phyloP scores from a whole-genome alignment of 2,797 vertebrate genomes.

The Liasis olivaceus region DNA sequence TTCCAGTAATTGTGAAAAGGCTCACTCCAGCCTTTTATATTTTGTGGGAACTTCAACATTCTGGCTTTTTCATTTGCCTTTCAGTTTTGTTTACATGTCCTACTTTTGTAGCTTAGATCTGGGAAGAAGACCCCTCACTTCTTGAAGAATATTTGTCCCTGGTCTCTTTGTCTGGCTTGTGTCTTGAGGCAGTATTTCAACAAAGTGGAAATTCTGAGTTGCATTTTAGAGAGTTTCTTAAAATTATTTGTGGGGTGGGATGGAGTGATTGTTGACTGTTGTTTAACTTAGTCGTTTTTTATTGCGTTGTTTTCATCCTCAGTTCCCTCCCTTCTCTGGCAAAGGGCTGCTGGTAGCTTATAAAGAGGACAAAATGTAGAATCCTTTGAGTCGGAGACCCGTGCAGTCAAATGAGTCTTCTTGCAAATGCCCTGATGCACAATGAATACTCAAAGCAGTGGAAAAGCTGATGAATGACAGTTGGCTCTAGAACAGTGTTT shows the following conservation, averaged over 20 bases:
- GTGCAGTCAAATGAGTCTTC: neutral
- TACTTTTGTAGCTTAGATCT: slow-evolving; percentile 48
- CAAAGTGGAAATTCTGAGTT: slow-evolving; percentile 33
- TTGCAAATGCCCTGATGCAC: neutral
- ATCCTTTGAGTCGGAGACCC: slow-evolving; percentile 2
- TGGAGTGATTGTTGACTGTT: neutral
- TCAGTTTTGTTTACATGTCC: slow-evolving; percentile 43
- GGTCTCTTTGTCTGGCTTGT: slow-evolving; percentile 26
- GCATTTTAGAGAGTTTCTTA: slow-evolving; percentile 45
- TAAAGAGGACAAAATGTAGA: slow-evolving; percentile 24
- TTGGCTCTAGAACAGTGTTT: neutral
- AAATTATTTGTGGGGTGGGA: neutral
- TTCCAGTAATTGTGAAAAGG: slow-evolving; percentile 60
- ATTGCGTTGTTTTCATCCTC: slow-evolving; percentile 38
- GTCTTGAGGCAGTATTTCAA: slow-evolving; percentile 47
- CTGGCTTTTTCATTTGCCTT: slow-evolving; percentile 13
- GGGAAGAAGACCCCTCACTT: slow-evolving; percentile 51
- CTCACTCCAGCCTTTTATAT: slow-evolving; percentile 65
- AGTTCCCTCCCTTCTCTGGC: slow-evolving; percentile 39
- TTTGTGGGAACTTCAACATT: slow-evolving; percentile 63
- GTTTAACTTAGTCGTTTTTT: slow-evolving; percentile 40
- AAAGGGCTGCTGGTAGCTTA: neutral
- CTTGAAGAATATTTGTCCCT: slow-evolving; percentile 48
- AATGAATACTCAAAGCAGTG: fast-evolving
- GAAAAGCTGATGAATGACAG: neutral